Evolutionary conservation across 2,113 vertebrate species (phyloP), one percentile per base, ranked within the genome.

Genomic region (Aphyosemion australe): DNA sequence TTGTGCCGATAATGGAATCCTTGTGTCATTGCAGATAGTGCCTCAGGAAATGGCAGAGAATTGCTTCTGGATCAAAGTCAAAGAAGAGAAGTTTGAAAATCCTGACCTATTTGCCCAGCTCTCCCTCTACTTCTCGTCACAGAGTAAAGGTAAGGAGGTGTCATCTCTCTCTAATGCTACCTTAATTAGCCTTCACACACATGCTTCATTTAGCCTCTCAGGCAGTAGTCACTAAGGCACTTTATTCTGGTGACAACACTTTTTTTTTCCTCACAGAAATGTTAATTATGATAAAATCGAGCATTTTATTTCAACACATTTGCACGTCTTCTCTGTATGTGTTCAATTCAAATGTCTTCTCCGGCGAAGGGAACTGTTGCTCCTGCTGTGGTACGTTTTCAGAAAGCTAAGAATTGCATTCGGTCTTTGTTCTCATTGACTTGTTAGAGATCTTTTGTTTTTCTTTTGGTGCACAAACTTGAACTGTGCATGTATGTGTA

Each of bases 21-120:
- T 87, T 69, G 84, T 94, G 92, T 91, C 77, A 45, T 95, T 94
- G 89, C 92, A 99, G 97, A 91, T 99, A 74, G 95, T 97, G 59
- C 96, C 97, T 75, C 95, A 92, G 86, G 96, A 99, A 86, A 95
- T 99, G 92, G 90, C 93, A 72, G 95, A 99, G 87, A 95, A 93
- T 88, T 98, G 96, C 88, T 95, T 99, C 90, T 99, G 97, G 97
- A 91, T 99, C 84, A 99, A 97, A 93, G 95, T 94, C 81, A 96
- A 95, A 79, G 97, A 99, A 88, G 94, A 95, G 31, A 96, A 94
- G 84, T 97, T 95, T 86, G 97, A 99, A 89, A 93, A 91, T 85
- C 90, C 94, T 2, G 96, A 98, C 90, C 92, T 99, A 42, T 95
- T 99, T 90, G 92, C 93, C 71, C 94, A 97, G 88, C 83, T 99